These are phyloP conservation scores for Vicugna pacos DNA, from an alignment of 2,113 vertebrate genomes.

Conservation along the genomic window DNA sequence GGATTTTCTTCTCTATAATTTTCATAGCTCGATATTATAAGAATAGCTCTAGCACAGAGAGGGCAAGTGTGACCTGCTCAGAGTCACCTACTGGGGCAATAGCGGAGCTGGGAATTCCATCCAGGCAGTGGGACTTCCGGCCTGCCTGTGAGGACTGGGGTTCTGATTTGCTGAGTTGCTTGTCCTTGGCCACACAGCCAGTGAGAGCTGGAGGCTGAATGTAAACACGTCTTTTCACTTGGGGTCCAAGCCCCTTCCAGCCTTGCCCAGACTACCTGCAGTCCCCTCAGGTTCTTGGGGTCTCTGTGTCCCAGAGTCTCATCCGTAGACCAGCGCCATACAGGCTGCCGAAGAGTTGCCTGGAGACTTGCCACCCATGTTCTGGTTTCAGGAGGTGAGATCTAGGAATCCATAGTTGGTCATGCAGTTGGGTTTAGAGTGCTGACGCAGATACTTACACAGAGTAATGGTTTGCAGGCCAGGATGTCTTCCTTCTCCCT, in stretches of 20 bases:
- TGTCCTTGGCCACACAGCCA: not conserved
- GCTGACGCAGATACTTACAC: fast-evolving
- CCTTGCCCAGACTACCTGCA: not conserved
- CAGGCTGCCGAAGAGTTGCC: not conserved
- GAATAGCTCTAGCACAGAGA: not conserved
- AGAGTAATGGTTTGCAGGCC: not conserved
- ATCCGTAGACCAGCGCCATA: too few relatives aligned
- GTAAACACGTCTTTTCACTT: not conserved
- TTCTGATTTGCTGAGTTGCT: not conserved
- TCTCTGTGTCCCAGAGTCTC: not conserved
- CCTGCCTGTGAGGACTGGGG: not conserved
- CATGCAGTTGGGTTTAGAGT: not conserved
- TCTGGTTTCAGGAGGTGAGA: not conserved
- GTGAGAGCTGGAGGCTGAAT: not conserved
- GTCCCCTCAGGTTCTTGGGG: not conserved
- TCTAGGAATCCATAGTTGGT: not conserved
- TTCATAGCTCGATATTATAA: not conserved
- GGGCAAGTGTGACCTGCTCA: fast-evolving
- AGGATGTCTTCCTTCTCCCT: not conserved
- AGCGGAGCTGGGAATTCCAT: not conserved
- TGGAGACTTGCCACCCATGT: not conserved
- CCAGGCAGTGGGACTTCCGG: not conserved
- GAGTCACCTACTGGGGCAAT: not conserved
- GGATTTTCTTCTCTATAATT: not conserved
- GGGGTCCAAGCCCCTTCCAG: not conserved